phyloP scores from a whole-genome alignment of 2,113 vertebrate species.

The Panthera uncia region DNA sequence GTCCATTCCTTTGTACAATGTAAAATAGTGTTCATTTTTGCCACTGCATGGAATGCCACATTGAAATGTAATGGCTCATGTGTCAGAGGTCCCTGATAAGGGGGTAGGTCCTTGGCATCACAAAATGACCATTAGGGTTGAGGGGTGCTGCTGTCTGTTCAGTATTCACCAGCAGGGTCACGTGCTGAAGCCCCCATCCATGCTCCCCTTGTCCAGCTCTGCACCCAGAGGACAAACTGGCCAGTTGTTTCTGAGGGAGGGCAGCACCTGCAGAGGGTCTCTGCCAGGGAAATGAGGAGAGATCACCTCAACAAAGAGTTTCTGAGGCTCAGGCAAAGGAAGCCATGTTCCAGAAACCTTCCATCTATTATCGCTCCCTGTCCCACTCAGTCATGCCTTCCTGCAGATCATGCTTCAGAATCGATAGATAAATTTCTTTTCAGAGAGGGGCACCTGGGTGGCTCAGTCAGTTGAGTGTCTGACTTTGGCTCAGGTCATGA shows the following conservation, averaged over 20 bases:
- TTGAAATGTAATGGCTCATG: background rate
- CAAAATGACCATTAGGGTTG: accelerated
- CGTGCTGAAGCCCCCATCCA: background rate
- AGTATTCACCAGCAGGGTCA: background rate
- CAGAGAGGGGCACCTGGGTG: background rate
- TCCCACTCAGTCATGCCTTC: background rate
- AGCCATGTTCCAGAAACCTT: background rate
- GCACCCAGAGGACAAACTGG: background rate
- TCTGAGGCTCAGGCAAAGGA: background rate
- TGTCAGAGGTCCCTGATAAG: background rate
- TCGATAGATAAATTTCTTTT: background rate
- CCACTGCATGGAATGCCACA: background rate
- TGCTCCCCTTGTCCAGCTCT: background rate
- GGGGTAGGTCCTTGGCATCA: background rate
- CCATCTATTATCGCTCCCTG: background rate
- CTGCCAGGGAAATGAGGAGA: background rate
- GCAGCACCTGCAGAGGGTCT: background rate
- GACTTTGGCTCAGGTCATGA: too few species aligned
- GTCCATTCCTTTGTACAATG: background rate
- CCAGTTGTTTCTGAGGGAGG: background rate
- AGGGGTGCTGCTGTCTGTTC: accelerated
- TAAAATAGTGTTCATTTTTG: background rate
- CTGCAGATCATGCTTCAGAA: background rate
- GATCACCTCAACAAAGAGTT: background rate
- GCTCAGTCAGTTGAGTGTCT: too few species aligned